Evolutionary conservation across 2,888 invertebrate species (phyloP), one percentile per base, ranked within the genome.

Genomic region (Netelia inedita): DNA sequence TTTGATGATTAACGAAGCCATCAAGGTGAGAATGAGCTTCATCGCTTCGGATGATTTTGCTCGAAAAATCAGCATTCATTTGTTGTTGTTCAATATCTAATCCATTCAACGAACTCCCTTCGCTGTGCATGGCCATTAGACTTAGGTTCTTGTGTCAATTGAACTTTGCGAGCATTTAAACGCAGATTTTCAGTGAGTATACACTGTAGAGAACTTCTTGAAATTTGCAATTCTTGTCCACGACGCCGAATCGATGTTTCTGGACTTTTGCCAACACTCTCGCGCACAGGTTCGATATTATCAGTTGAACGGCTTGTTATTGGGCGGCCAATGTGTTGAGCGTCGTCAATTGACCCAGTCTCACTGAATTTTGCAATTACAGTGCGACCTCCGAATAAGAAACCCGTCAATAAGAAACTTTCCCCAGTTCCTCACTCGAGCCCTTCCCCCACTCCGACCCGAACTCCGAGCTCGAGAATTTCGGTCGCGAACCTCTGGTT

Each of bases 141-240:
- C 84, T 89, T 90, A 81, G 89, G 83, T 87, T 89, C 84, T 85
- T 90, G 88, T 14, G 88, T 88, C 53, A 91, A 85, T 82, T 89
- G 87, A 85, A 89, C 43, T 83, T 88, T 90, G 85, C 89, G 88
- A 63, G 88, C 85, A 83, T 89, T 88, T 41, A 91, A 86, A 81
- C 80, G 74, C 86, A 88, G 68, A 86, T 89, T 87, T 85, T 87
- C 80, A 46, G 73, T 87, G 74, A 89, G 82, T 85, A 90, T 89
- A 79, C 86, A 87, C 69, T 35, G 1, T 35, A 5, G 35, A 35
- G 8, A 35, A 6, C 35, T 35, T 35, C 35, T 35, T 35, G 6
- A 82, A 87, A 87, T 87, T 65, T 85, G 28, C 85, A 86, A 83
- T 88, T 89, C 72, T 88, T 86, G 86, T 84, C 78, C 85, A 88